phyloP scores from a whole-genome alignment of 1,140 invertebrate species.

The Drosophila gunungcola region DNA sequence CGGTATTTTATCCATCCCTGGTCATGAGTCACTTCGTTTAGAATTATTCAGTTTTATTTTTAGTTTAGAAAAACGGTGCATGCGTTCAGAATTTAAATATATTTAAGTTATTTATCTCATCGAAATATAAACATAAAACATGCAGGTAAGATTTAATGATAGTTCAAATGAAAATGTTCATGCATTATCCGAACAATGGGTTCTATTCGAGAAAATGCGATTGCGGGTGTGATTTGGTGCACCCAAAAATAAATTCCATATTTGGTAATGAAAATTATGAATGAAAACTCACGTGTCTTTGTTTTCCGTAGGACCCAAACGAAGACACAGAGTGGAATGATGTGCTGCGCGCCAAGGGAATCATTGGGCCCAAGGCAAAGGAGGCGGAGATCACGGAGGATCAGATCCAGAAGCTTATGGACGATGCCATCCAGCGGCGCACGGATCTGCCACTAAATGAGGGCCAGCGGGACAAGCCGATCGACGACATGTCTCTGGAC shows the following conservation, averaged over 20 bases:
- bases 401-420: conserved; percentile 94
- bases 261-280: conserved; percentile 58
- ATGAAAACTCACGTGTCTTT: conserved; percentile 52
- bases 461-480: conserved; percentile 87
- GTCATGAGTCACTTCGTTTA: conserved; percentile 41
- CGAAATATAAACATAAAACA: conserved; percentile 12
- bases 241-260: conserved; percentile 52
- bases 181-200: neutral
- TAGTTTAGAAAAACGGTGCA: conserved; percentile 41
- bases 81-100: neutral
- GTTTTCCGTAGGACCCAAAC: conserved; percentile 86
- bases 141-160: conserved; percentile 32
- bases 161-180: neutral
- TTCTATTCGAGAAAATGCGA: no score
- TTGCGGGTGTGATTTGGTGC: conserved; percentile 34
- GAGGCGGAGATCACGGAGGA: conserved; percentile 95
- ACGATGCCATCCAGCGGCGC: conserved; percentile 93
- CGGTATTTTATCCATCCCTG: conserved; percentile 14
- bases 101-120: conserved; percentile 5
- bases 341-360: conserved; percentile 94
- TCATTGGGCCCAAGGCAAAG: conserved; percentile 93
- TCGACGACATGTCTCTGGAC: conserved; percentile 93
- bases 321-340: conserved; percentile 99
- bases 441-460: conserved; percentile 85
- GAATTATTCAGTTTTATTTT: conserved; percentile 45